phyloP scores from a whole-genome alignment of 53 echinoderm and acorn worm species.

The Henricia sp. region DNA sequence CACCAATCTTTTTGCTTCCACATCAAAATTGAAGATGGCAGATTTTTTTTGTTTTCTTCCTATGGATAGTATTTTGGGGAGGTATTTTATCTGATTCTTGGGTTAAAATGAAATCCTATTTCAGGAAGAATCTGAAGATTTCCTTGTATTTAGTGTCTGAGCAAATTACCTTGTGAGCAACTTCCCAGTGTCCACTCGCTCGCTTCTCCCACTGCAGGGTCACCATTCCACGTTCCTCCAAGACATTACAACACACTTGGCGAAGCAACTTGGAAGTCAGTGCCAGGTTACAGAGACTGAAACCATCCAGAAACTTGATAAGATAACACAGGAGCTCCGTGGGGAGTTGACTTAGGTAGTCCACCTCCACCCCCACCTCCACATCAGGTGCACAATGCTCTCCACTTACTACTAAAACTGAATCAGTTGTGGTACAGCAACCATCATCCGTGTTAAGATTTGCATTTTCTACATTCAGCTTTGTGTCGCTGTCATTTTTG shows the following conservation, averaged over 20 bases:
- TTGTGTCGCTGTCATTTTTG: not conserved
- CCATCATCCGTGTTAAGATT: too few species aligned
- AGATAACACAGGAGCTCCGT: slow-evolving; percentile 88
- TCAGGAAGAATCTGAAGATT: not conserved
- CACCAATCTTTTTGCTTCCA: too few species aligned
- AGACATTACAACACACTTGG: slow-evolving; percentile 87
- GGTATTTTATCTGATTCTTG: too few species aligned
- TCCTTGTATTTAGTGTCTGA: not conserved
- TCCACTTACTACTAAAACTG: not conserved
- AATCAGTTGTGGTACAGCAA: not conserved
- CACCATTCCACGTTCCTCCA: slow-evolving; percentile 95
- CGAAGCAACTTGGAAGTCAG: slow-evolving; percentile 84
- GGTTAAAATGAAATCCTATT: not conserved
- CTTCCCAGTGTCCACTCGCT: slow-evolving; percentile 35
- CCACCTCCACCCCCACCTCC: slow-evolving; percentile 44
- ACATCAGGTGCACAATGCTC: not conserved
- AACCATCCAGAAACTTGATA: slow-evolving; percentile 79
- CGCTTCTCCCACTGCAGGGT: slow-evolving; percentile 90
- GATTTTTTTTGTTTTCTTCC: too few species aligned
- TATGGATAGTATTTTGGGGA: too few species aligned
- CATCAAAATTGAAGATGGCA: too few species aligned
- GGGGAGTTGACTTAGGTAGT: slow-evolving; percentile 83
- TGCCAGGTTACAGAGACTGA: slow-evolving; percentile 81
- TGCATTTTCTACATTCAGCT: not conserved
- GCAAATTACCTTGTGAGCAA: slow-evolving; percentile 53